Evolutionary conservation across 2,797 vertebrate genomes (phyloP).

Genomic region (Linurgus olivaceus): DNA sequence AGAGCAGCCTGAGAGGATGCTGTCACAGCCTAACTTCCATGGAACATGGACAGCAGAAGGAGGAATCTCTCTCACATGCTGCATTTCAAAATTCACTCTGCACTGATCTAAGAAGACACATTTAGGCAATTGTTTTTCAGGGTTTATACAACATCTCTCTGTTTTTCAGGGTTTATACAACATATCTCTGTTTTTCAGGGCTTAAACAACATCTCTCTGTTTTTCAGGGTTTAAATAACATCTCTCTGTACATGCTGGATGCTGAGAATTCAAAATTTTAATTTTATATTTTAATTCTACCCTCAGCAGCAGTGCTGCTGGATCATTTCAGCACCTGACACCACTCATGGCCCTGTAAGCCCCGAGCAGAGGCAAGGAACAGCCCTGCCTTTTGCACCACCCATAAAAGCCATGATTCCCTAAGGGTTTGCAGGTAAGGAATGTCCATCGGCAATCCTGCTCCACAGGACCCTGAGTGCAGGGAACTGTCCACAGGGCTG

Average conservation of each 20-base stretch:
- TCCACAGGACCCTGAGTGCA: not conserved
- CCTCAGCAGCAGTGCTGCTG: not conserved
- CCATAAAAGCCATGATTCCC: not conserved
- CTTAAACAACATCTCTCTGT: not conserved
- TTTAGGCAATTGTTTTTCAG: not conserved
- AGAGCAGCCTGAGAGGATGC: not conserved
- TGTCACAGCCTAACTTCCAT: not conserved
- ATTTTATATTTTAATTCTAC: not conserved
- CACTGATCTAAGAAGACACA: not conserved
- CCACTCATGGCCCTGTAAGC: not conserved
- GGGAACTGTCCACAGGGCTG: not conserved
- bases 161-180: not conserved
- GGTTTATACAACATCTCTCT: not conserved
- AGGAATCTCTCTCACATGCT: not conserved
- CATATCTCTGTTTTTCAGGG: not conserved
- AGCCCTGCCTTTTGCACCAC: not conserved
- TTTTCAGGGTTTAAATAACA: not conserved
- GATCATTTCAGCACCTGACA: not conserved
- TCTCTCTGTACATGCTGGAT: not conserved
- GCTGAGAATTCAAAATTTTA: not conserved
- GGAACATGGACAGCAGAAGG: not conserved
- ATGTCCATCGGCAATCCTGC: fast-evolving
- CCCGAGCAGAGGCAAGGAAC: not conserved
- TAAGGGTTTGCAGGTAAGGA: not conserved
- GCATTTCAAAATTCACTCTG: not conserved